Evolutionary conservation across 2,797 vertebrate genomes (phyloP).

Genomic region (Geotrypetes seraphini): DNA sequence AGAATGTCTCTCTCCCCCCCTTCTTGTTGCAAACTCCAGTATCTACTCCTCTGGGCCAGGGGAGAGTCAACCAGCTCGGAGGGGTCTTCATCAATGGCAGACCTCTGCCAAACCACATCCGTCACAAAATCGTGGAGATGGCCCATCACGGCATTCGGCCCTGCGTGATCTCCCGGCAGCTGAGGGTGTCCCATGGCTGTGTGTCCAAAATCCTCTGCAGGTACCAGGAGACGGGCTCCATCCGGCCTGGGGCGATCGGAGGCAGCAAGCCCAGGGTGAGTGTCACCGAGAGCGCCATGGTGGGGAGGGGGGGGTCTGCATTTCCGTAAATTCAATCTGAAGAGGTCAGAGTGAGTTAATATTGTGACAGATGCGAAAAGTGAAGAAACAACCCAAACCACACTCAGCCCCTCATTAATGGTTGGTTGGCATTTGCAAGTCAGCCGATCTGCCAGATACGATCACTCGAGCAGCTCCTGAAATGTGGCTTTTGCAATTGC

Average conservation of each 20-base stretch:
- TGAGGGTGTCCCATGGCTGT: slow-evolving; percentile 92
- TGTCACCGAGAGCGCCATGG: slow-evolving; percentile 35
- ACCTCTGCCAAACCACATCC: slow-evolving; percentile 92
- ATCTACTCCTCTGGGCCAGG: slow-evolving; percentile 92
- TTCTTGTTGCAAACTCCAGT: slow-evolving; percentile 48
- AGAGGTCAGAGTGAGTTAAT: too few relatives aligned
- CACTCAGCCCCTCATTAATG: too few relatives aligned
- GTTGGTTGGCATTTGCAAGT: too few relatives aligned
- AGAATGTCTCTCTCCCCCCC: too few relatives aligned
- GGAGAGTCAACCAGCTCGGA: slow-evolving; percentile 93
- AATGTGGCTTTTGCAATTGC: too few relatives aligned
- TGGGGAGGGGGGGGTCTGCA: too few relatives aligned
- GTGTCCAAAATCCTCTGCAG: slow-evolving; percentile 97
- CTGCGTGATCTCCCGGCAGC: slow-evolving; percentile 92
- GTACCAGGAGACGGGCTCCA: slow-evolving; percentile 95
- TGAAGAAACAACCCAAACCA: too few relatives aligned
- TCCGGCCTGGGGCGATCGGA: slow-evolving; percentile 91
- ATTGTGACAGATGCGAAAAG: too few relatives aligned
- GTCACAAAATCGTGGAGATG: slow-evolving; percentile 98
- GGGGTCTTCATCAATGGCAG: slow-evolving; percentile 97
- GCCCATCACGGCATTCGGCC: slow-evolving; percentile 94
- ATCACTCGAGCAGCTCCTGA: too few relatives aligned
- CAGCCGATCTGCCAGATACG: too few relatives aligned
- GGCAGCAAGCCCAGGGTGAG: slow-evolving; percentile 98
- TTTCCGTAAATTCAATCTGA: too few relatives aligned